phyloP scores from a whole-genome alignment of 2,888 invertebrate genomes.

The Polydrusus cervinus region DNA sequence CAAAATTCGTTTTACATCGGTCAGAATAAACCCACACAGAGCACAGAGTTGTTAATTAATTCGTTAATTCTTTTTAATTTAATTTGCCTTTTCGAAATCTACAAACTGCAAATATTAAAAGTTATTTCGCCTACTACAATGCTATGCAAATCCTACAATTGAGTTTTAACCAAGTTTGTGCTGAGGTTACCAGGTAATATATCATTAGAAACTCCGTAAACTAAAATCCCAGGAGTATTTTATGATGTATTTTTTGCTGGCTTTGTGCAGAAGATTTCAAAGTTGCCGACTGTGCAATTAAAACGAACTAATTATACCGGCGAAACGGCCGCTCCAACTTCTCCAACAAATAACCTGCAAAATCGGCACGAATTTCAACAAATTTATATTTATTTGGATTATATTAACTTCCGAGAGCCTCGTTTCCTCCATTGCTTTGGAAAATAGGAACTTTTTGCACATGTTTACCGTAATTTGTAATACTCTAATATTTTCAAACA shows the following conservation, averaged over 20 bases:
- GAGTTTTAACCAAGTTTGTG: conserved; percentile 18
- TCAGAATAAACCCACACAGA: too few relatives aligned
- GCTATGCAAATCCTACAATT: conserved; percentile 4
- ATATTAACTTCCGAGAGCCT: conserved; percentile 37
- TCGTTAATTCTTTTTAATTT: not conserved
- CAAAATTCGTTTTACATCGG: too few relatives aligned
- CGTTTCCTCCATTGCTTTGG: conserved; percentile 25
- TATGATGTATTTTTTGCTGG: conserved; percentile 29
- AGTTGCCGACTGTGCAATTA: conserved; percentile 37
- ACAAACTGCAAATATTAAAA: conserved; percentile 6
- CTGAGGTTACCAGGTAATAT: conserved; percentile 31
- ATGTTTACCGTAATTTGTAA: too few relatives aligned
- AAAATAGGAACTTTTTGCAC: not conserved
- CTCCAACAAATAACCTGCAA: conserved; percentile 46
- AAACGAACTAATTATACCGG: conserved; percentile 39
- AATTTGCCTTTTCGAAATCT: not conserved
- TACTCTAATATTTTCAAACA: too few relatives aligned
- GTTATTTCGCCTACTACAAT: conserved; percentile 1
- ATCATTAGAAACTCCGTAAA: conserved; percentile 26
- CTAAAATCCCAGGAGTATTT: conserved; percentile 20
- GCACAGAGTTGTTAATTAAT: not conserved
- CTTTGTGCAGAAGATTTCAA: conserved; percentile 32
- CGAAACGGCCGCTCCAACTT: conserved; percentile 37
- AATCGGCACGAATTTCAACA: conserved; percentile 41
- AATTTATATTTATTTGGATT: conserved; percentile 45